Conservation (phyloP, 2,888 invertebrate genomes). For the Eumacrocentrus americanus region DNA sequence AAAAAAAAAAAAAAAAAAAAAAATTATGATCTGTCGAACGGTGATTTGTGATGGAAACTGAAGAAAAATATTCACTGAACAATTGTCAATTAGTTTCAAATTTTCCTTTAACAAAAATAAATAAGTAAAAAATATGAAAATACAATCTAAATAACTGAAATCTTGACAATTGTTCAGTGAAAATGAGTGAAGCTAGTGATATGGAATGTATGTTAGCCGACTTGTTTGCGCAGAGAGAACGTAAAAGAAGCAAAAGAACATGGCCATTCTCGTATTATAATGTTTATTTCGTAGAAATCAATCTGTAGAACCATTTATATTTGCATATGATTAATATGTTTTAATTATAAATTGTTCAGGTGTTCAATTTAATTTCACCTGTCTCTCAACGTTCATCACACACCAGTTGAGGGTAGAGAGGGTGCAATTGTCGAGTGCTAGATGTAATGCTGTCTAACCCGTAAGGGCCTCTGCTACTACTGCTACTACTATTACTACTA, state of each 20-base stretch:
- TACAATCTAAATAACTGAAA: neutral
- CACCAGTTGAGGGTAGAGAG: too few species aligned
- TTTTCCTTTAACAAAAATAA: neutral
- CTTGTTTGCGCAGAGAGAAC: conserved; percentile 21
- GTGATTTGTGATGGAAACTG: conserved; percentile 11
- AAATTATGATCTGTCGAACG: conserved; percentile 19
- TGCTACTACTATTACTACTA: neutral
- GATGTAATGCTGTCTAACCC: neutral
- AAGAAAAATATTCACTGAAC: conserved; percentile 6
- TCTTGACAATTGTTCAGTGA: conserved; percentile 8
- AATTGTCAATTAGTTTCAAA: neutral
- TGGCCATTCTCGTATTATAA: conserved; percentile 53
- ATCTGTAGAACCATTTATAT: conserved; percentile 59
- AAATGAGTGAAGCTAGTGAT: conserved; percentile 7
- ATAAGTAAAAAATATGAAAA: neutral
- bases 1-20: conserved; percentile 19
- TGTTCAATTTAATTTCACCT: neutral
- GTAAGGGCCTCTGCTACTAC: neutral
- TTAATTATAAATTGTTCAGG: conserved; percentile 48
- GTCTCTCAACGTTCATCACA: too few species aligned
- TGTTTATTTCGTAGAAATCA: conserved; percentile 54
- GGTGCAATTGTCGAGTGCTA: neutral
- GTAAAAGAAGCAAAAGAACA: conserved; percentile 36
- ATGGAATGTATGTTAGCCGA: conserved; percentile 16
- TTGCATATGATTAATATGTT: conserved; percentile 60